Base-by-base conservation (phyloP, 2,797 vertebrate species). In the Tarsius wallacei region DNA sequence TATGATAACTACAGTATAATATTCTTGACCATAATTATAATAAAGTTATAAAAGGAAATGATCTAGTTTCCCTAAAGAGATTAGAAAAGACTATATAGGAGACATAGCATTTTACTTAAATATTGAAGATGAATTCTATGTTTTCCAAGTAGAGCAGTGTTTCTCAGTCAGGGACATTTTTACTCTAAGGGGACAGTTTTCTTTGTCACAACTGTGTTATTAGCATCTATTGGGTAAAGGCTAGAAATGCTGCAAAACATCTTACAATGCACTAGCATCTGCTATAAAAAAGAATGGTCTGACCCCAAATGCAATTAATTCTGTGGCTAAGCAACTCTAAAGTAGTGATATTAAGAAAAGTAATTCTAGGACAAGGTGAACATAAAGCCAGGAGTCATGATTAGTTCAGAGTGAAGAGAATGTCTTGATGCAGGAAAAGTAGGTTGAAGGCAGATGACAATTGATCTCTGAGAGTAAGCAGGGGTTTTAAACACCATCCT, bases 371-470 rank as follows among this genome's bases (percentile, higher is more conserved):
- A 66, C n/a, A 66, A 92, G 84, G 82, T 88, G 61, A 88, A 78
- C 12, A 51, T 88, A 93, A 80, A 97, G 77, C 76, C 81, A 94
- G 49, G 68, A 66, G 81, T 92, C 87, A 64, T 13, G 49, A 66
- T 96, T 76, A 94, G 89, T 96, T 95, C 86, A 96, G 24, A 87
- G 47, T 68, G 83, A 96, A 70, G 36, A 78, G 82, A 94, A 66
- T 87, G 42, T 84, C 95, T 96, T 87, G 33, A 95, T 53, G 42
- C 51, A 59, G 7, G 17, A 42, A 83, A 91, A 49, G 82, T 53
- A 93, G 64, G 59, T 77, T 85, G 91, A 98, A 95, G 93, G 22
- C 63, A 96, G 87, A 70, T 95, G 97, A 97, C 94, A 97, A 78
- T 13, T 81, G 77, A 90, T 93, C 51, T 80, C 77, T 81, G 33